Conservation (phyloP, 2,888 invertebrate species). For the Beris morrisii region DNA sequence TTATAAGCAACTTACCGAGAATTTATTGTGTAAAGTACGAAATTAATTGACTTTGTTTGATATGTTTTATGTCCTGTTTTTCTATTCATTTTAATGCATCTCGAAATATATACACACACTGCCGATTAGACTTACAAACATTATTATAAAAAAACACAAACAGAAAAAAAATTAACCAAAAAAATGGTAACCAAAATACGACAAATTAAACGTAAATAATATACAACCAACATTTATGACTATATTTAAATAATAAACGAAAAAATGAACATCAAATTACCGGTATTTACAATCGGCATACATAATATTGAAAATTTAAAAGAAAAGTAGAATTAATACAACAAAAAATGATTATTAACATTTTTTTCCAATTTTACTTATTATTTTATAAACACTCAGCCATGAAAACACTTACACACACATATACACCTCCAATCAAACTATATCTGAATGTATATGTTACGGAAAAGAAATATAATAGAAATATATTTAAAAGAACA, state of each 20-base stretch:
- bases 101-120: slow-evolving; percentile 9
- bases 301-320: not conserved
- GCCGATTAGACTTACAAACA: slow-evolving; percentile 16
- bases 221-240: too few species aligned
- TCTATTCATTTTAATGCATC: not conserved
- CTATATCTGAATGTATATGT: slow-evolving; percentile 33
- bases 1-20: too few species aligned
- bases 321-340: not conserved
- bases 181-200: too few species aligned
- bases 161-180: not conserved
- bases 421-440: slow-evolving; percentile 27
- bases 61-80: not conserved
- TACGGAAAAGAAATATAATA: slow-evolving; percentile 22
- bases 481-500: slow-evolving; percentile 10
- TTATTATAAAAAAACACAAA: slow-evolving; percentile 6
- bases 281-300: too few species aligned
- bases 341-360: not conserved
- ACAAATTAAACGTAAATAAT: too few species aligned
- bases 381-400: slow-evolving; percentile 12
- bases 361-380: not conserved
- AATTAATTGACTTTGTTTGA: too few species aligned
- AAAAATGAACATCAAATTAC: too few species aligned
- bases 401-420: slow-evolving; percentile 12
- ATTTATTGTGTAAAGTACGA: too few species aligned
- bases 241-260: too few species aligned